A percentile compares a stretch with the other conserved stretches of the same genome.
phyloP scores from a whole-genome alignment of 2,113 vertebrate species.

The Pollimyrus isidori region DNA sequence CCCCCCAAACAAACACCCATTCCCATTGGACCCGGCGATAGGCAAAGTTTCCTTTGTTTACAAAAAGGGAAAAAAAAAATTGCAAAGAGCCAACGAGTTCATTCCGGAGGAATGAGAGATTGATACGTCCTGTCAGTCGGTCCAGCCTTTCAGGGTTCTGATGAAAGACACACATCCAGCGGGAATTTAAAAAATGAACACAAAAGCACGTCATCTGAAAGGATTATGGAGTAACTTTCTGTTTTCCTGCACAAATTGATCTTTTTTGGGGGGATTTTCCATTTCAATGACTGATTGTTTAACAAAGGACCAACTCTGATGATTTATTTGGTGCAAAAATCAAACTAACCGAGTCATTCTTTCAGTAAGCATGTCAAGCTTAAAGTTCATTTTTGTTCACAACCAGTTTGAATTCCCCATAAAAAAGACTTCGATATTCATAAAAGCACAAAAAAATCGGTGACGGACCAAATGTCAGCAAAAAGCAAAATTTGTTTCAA shows the following conservation, averaged over 20 bases:
- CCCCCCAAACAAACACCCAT: not conserved
- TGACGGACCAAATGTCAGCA: not conserved
- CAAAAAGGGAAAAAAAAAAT: not conserved
- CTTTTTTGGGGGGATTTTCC: not conserved
- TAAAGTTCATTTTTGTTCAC: not conserved
- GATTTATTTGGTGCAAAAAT: not conserved
- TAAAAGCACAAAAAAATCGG: not conserved
- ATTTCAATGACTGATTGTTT: not conserved
- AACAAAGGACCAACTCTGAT: not conserved
- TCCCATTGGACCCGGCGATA: not conserved
- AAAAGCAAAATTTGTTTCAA: not conserved
- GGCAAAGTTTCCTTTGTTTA: not conserved
- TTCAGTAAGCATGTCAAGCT: not conserved
- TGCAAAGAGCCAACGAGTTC: not conserved
- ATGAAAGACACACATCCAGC: not conserved
- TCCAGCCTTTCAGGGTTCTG: not conserved
- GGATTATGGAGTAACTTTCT: not conserved
- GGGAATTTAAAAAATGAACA: not conserved
- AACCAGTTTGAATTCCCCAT: not conserved
- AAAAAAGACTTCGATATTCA: not conserved
- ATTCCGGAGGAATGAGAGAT: not conserved
- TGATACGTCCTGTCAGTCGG: not conserved
- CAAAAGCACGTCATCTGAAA: not conserved
- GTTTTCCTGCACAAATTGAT: not conserved
- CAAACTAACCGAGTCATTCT: not conserved